Percentiles rank a stretch among this genome's conserved stretches.
phyloP scores from a whole-genome alignment of 2,888 invertebrate genomes.

The Cheilosia vernalis region DNA sequence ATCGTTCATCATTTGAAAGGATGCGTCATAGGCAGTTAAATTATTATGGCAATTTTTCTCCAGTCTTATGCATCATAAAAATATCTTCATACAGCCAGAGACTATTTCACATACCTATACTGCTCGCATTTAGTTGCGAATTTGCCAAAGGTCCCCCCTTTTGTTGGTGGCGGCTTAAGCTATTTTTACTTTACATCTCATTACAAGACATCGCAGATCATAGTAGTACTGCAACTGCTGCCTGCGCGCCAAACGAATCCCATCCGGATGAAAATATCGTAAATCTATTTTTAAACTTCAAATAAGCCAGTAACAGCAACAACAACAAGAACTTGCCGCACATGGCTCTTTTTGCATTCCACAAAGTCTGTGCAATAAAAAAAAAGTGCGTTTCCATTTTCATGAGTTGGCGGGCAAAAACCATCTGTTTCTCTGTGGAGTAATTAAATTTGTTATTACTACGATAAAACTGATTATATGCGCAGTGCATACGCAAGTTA shows the following conservation, averaged over 20 bases:
- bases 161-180: background rate
- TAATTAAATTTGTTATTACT: constrained; percentile 52
- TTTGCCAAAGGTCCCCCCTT: background rate
- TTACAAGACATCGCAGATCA: constrained; percentile 39
- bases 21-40: constrained; percentile 19
- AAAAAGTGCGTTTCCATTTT: constrained; percentile 10
- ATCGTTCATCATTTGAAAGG: background rate
- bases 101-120: background rate
- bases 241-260: constrained; percentile 25
- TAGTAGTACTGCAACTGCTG: constrained; percentile 24
- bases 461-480: constrained; percentile 46
- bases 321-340: constrained; percentile 14
- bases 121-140: background rate
- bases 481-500: constrained; percentile 3
- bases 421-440: constrained; percentile 32
- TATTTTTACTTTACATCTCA: constrained; percentile 58
- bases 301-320: constrained; percentile 1
- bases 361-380: constrained; percentile 32
- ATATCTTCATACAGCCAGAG: background rate
- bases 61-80: constrained; percentile 17
- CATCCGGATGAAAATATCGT: constrained; percentile 53
- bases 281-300: constrained; percentile 61
- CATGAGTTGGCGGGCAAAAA: constrained; percentile 27
- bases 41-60: background rate
- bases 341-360: constrained; percentile 51